Evolutionary conservation across 92 coral and sea anemone species (phyloP), one percentile per base, ranked within the genome.

Genomic region (Zoanthus sociatus): DNA sequence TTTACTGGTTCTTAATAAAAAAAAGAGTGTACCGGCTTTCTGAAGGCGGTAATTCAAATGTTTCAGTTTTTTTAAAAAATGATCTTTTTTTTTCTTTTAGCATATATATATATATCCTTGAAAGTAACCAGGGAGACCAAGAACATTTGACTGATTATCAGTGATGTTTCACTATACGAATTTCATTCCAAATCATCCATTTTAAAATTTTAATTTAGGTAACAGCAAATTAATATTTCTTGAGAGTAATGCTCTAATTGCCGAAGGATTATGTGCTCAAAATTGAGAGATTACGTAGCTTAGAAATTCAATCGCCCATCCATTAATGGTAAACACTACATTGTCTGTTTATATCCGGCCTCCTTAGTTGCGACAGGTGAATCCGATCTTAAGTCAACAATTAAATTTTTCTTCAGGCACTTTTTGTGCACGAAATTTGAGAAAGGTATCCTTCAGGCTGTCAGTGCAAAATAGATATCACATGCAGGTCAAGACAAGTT

Each of bases 311-410:
- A 67, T 66, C 11, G 42, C 13, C 10, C 75, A 42, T 63, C 21
- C 51, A 15, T 31, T 55, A 64, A 31, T 14, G 21, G 3, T 46
- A 21, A n/a, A 11, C 9, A 46, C 11, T 47, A 16, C 18, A 46
- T 81, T 67, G 85, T 66, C 85, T 20, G 63, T n/a, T 46, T 67
- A 21, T 54, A 61, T 18, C 63, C 37, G 15, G 75, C 16, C 30
- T 42, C 30, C 76, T 18, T 13, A 11, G 31, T 42, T 13, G 46
- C 60, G 21, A 31, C 85, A 81, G 85, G 85, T 81, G 85, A 81
- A 63, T 14, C 69, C 9, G 10, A 16, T 17, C n/a, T 7, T 9
- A 0, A 7, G 17, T 17, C 10, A 18, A 64, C 13, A 20, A 55
- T 64, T 66, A 17, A 81, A 54, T 63, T 66, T 31, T 7, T 7